Percentiles rank a stretch among this genome's conserved stretches.
phyloP scores from a whole-genome alignment of 2,797 vertebrate species.

The Gallirallus australis region DNA sequence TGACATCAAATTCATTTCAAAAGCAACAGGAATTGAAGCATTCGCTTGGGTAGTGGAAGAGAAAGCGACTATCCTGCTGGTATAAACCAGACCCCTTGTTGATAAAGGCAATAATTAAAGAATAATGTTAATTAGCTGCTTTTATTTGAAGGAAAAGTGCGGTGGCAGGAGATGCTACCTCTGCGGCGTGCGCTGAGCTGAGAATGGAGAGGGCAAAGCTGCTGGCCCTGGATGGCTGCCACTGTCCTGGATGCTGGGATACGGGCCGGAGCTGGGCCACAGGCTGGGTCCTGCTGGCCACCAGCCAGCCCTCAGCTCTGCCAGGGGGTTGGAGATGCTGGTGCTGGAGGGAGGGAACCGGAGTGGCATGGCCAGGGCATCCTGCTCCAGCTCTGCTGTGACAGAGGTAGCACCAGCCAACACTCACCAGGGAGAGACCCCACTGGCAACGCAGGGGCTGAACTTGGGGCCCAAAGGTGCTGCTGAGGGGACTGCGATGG shows the following conservation, averaged over 20 bases:
- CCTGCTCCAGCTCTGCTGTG: accelerated
- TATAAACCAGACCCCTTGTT: constrained; percentile 86
- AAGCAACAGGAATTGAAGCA: constrained; percentile 79
- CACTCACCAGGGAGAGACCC: accelerated
- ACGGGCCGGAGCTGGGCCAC: accelerated
- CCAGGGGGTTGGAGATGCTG: accelerated
- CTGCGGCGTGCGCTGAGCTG: accelerated
- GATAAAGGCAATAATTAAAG: constrained; percentile 89
- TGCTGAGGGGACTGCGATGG: background rate
- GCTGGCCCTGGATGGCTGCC: background rate
- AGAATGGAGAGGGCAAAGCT: background rate
- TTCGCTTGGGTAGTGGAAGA: constrained; percentile 80
- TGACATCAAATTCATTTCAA: constrained; percentile 89
- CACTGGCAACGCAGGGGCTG: accelerated
- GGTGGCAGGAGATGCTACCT: constrained; percentile 56
- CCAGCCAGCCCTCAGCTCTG: background rate
- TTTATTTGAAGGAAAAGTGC: constrained; percentile 76
- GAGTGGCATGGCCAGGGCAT: accelerated
- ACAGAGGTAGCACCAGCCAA: accelerated
- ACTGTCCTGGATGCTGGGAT: background rate
- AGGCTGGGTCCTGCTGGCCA: accelerated
- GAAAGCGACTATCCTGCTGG: constrained; percentile 81
- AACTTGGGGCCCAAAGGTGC: background rate
- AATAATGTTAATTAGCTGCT: constrained; percentile 89
- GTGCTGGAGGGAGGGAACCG: accelerated